A percentile compares a stretch with the other conserved stretches of the same genome.
Conservation (phyloP, 2,113 vertebrate genomes). For the Nothocercus julius region DNA sequence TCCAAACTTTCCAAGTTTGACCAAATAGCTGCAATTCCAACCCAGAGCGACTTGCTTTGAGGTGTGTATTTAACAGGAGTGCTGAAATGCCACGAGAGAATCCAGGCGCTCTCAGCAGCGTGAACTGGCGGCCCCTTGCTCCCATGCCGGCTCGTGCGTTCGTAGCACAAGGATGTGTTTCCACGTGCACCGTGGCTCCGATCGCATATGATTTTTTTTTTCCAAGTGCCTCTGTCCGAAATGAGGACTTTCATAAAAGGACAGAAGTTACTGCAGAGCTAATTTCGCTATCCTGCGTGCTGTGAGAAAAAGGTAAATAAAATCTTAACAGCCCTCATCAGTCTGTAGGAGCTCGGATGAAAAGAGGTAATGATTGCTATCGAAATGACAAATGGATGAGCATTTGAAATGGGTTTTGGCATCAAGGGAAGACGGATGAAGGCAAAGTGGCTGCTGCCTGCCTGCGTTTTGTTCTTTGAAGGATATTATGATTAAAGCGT, state of each 20-base stretch:
- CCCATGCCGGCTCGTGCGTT: neutral
- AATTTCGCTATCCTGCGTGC: fast-evolving
- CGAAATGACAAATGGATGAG: slow-evolving; percentile 45
- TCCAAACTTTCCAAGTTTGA: neutral
- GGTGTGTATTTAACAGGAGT: neutral
- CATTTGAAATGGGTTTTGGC: neutral
- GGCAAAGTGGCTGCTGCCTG: slow-evolving; percentile 34
- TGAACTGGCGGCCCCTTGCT: neutral
- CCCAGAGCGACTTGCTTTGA: neutral
- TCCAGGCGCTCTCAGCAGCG: neutral
- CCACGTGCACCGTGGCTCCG: neutral
- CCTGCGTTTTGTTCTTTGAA: neutral
- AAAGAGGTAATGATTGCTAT: slow-evolving; percentile 38
- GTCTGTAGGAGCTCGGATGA: slow-evolving; percentile 34
- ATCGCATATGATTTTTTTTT: neutral
- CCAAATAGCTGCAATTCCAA: neutral
- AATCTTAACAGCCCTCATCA: neutral
- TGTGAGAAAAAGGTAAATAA: neutral
- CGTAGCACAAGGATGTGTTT: neutral
- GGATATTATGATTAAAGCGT: neutral
- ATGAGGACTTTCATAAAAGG: neutral
- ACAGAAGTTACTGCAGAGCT: neutral
- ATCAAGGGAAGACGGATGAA: slow-evolving; percentile 39
- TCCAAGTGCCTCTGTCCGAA: neutral
- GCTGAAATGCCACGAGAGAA: neutral